phyloP scores from a whole-genome alignment of 2,113 vertebrate species.

The Geococcyx californianus region DNA sequence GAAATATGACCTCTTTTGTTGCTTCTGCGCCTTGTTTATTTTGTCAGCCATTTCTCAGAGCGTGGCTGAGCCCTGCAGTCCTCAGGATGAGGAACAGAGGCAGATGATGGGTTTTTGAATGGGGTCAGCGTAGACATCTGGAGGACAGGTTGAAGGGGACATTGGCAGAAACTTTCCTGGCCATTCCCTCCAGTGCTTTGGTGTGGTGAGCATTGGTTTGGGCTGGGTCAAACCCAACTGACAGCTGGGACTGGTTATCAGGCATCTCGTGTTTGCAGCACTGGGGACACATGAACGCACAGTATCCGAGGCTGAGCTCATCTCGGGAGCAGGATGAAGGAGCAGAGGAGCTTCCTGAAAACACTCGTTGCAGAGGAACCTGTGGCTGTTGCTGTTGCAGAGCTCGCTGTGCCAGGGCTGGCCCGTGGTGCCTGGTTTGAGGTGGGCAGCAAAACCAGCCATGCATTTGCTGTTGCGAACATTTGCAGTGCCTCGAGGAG shows the following conservation, averaged over 20 bases:
- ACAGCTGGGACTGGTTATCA: not conserved
- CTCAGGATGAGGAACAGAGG: not conserved
- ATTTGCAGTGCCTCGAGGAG: not conserved
- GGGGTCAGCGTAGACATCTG: not conserved
- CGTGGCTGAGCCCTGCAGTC: not conserved
- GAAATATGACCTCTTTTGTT: conserved; percentile 65
- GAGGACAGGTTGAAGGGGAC: not conserved
- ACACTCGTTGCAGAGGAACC: not conserved
- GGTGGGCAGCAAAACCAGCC: not conserved
- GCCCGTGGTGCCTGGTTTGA: not conserved
- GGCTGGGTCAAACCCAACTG: not conserved
- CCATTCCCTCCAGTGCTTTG: not conserved
- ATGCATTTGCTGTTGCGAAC: not conserved
- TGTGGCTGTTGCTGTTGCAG: fast-evolving
- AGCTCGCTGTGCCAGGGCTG: not conserved
- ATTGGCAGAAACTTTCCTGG: not conserved
- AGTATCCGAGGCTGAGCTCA: not conserved
- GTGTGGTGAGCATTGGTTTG: not conserved
- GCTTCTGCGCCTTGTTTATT: conserved; percentile 29
- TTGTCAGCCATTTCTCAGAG: not conserved
- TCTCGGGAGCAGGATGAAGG: not conserved
- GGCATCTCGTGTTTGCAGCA: not conserved
- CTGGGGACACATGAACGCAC: not conserved
- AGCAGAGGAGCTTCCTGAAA: not conserved
- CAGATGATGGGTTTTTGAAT: not conserved